Evolutionary conservation across 2,797 vertebrate species (phyloP).

Genomic region (Schizopygopsis pylzovi): DNA sequence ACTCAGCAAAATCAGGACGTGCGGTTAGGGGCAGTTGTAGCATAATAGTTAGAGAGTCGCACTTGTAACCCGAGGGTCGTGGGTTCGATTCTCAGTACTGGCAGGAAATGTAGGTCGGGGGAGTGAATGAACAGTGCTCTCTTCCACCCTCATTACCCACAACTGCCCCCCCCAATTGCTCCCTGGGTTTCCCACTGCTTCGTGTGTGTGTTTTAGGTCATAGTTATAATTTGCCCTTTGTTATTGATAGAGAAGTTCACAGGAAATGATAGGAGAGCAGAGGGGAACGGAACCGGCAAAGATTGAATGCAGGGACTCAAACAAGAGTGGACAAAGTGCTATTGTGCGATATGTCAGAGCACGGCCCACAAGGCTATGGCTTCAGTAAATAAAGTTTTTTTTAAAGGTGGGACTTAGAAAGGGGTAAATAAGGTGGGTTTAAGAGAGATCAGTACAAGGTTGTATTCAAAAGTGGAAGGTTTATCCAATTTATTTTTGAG

Average conservation of each 20-base stretch:
- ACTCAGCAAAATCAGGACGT: too few relatives aligned
- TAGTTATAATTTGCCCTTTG: neutral
- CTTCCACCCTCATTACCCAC: neutral
- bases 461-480: neutral
- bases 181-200: neutral
- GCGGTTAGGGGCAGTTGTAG: neutral
- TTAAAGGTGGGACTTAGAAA: neutral
- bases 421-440: neutral
- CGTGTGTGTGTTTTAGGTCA: neutral
- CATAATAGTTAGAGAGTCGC: neutral
- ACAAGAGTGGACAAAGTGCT: neutral
- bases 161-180: neutral
- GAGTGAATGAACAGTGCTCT: neutral
- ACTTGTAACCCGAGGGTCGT: neutral
- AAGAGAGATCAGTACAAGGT: neutral
- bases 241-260: neutral
- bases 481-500: neutral
- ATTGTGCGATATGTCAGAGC: neutral
- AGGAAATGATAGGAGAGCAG: neutral
- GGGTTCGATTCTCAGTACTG: neutral
- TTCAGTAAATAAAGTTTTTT: neutral
- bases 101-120: neutral
- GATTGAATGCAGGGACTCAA: neutral
- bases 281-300: neutral
- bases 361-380: neutral